A percentile compares a stretch with the other conserved stretches of the same genome.
Evolutionary conservation across 2,113 vertebrate species (phyloP).

Genomic region (Ornithorhynchus anatinus): DNA sequence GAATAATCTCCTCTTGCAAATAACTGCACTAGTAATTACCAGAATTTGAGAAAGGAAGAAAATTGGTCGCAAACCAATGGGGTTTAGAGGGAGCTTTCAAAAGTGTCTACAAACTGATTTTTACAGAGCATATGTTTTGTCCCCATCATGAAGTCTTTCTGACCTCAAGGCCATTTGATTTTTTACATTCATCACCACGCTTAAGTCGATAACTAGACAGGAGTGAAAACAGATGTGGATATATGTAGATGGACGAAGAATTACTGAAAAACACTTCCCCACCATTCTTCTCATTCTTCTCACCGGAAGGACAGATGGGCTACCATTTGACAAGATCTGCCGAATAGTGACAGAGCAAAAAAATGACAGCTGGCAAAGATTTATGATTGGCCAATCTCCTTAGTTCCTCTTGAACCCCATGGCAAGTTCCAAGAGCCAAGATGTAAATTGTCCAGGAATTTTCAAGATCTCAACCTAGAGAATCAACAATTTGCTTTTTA

Average conservation of each 20-base stretch:
- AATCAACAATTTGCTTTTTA: too few relatives aligned
- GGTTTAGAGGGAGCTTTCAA: background rate
- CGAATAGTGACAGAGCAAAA: background rate
- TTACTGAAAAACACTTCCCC: conserved; percentile 38
- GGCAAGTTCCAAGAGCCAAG: too few relatives aligned
- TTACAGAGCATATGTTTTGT: background rate
- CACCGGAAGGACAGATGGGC: conserved; percentile 62
- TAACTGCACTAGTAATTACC: background rate
- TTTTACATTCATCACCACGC: conserved; percentile 8
- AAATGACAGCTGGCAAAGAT: conserved; percentile 10
- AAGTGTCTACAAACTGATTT: background rate
- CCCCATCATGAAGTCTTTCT: background rate
- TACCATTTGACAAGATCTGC: conserved; percentile 29
- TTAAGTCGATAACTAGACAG: too few relatives aligned
- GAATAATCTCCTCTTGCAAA: background rate
- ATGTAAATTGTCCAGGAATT: too few relatives aligned
- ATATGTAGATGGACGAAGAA: too few relatives aligned
- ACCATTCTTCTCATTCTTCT: too few relatives aligned
- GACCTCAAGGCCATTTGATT: background rate
- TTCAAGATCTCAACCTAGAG: too few relatives aligned
- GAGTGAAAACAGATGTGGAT: conserved; percentile 34
- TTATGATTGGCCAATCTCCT: background rate
- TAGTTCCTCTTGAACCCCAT: too few relatives aligned
- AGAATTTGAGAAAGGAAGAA: background rate
- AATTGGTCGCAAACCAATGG: background rate